Conservation (phyloP, 2,797 vertebrate species). For the Gephyroberyx darwinii region DNA sequence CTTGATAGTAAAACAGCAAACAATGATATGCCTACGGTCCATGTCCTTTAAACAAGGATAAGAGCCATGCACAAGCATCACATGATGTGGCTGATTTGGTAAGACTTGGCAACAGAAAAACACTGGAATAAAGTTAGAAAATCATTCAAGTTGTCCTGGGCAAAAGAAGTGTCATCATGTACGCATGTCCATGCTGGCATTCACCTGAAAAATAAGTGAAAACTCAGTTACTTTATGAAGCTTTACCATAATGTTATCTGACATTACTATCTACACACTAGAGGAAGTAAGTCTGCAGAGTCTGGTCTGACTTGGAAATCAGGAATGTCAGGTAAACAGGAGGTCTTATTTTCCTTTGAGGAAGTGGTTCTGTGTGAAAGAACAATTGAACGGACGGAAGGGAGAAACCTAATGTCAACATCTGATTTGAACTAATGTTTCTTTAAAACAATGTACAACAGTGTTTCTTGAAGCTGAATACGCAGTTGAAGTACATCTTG, state of each 20-base stretch:
- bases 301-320: conserved; percentile 38
- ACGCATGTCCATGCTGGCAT: conserved; percentile 35
- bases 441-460: background rate
- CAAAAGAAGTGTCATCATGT: conserved; percentile 29
- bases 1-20: conserved; percentile 35
- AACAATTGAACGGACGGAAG: conserved; percentile 80
- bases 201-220: conserved; percentile 73
- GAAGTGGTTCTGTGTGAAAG: conserved; percentile 70
- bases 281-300: conserved; percentile 27
- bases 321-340: conserved; percentile 77
- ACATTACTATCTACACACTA: background rate
- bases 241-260: background rate
- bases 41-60: conserved; percentile 35
- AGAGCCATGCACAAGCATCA: conserved; percentile 54
- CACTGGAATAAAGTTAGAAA: conserved; percentile 10
- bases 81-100: conserved; percentile 27
- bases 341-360: conserved; percentile 64
- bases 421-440: conserved; percentile 2
- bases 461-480: background rate
- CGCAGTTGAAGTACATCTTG: background rate
- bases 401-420: conserved; percentile 72
- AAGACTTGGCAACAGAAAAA: conserved; percentile 37
- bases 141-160: conserved; percentile 34
- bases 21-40: conserved; percentile 16
- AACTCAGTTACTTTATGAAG: conserved; percentile 22